Base-by-base conservation (phyloP, 2,797 vertebrate species). In the Sebastes minor region DNA sequence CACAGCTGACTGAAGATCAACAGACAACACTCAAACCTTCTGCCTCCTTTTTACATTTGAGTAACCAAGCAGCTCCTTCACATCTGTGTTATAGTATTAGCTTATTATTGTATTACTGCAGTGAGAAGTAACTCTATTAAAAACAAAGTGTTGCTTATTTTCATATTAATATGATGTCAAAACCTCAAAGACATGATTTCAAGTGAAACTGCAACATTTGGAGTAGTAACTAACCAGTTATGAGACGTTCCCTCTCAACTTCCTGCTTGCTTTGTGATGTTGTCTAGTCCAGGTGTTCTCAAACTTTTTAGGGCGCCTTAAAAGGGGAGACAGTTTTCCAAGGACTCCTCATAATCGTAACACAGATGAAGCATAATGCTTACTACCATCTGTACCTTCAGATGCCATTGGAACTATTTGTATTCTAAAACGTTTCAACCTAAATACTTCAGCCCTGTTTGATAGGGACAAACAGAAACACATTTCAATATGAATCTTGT, bases 31-130 rank as follows among this genome's bases (percentile, higher is more conserved):
- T n/a, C 11, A 46, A 18, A 30, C 6, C 28, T n/a, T 13, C 22
- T 30, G 25, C 25, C 33, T 16, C 4, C 6, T 71, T 61, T 56
- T 71, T 49, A 60, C 22, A 23, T 62, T 53, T 38, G 10, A 74
- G 30, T n/a, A 52, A 68, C 8, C 5, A 7, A 32, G 46, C 33
- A 13, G 4, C 16, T 32, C 22, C 14, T 57, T 27, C 38, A 11
- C 33, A 52, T 16, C 57, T 46, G 69, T 16, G 2, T 70, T 23
- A 57, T 4, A 55, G 33, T 8, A n/a, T 59, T 5, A 78, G 10
- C 25, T 8, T 32, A 22, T 46, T 32, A 33, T 25, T n/a, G n/a
- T 35, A 12, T 76, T 68, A 81, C 75, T 83, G 75, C 80, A 70
- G 49, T 20, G 23, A 11, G 16, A 23, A 53, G 52, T 69, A 11